Conservation (phyloP, 2,797 vertebrate species). For the Emydoidea blandingii region DNA sequence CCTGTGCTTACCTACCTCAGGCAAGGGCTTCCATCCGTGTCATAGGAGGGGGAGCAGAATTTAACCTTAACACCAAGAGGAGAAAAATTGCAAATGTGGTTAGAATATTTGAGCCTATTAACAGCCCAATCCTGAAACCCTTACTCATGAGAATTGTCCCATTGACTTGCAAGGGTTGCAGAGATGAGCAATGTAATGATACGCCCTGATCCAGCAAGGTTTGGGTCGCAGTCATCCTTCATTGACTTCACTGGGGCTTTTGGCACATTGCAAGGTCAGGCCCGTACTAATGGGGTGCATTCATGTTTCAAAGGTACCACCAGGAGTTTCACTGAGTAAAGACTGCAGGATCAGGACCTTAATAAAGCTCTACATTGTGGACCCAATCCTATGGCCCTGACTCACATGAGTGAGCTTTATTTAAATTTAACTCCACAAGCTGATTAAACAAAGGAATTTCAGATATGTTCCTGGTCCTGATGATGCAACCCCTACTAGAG, state of each 20-base stretch:
- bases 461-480: neutral
- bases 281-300: neutral
- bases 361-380: too few species aligned
- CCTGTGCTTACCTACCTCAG: neutral
- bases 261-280: neutral
- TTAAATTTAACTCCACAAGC: neutral
- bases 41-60: neutral
- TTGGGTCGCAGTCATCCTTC: neutral
- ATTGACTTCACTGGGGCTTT: neutral
- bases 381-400: neutral
- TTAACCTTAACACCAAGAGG: neutral
- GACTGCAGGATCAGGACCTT: neutral
- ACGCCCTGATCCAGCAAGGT: neutral
- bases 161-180: neutral
- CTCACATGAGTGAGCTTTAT: neutral
- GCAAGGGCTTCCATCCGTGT: neutral
- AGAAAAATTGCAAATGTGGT: neutral
- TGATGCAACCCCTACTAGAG: neutral
- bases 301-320: neutral
- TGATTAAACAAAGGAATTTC: neutral
- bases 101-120: neutral
- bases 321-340: neutral
- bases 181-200: neutral
- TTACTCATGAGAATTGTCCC: neutral
- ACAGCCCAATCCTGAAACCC: neutral